These are phyloP conservation scores for Stegodyphus dumicola DNA, from an alignment of 1,140 invertebrate species.

Conservation along the genomic window DNA sequence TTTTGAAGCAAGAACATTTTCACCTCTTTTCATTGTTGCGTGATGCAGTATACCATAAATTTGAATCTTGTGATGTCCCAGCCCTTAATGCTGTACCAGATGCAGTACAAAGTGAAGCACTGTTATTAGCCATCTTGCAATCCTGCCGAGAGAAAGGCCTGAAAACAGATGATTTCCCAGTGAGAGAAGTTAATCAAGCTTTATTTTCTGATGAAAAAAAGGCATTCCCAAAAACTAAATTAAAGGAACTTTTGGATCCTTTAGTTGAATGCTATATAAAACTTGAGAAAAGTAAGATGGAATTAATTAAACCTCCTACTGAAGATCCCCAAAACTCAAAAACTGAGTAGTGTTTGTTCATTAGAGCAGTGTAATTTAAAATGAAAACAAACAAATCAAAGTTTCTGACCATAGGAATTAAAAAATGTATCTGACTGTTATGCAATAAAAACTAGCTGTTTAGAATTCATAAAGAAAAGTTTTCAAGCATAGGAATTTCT, in stretches of 20 bases:
- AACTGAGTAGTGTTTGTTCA: not conserved
- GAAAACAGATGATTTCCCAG: slow-evolving; percentile 32
- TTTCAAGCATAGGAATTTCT: too few species aligned
- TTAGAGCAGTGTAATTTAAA: not conserved
- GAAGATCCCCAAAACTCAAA: not conserved
- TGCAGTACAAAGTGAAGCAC: slow-evolving; percentile 36
- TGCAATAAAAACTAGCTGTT: slow-evolving; percentile 72
- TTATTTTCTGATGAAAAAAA: not conserved
- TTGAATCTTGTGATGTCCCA: slow-evolving; percentile 32
- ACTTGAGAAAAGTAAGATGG: slow-evolving; percentile 21
- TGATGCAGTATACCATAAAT: slow-evolving; percentile 25
- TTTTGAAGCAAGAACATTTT: slow-evolving; percentile 31
- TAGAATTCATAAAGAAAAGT: too few species aligned
- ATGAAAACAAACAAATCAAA: too few species aligned
- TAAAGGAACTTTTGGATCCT: slow-evolving; percentile 34
- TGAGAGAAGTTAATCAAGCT: not conserved
- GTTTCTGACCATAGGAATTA: too few species aligned
- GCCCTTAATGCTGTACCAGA: slow-evolving; percentile 9
- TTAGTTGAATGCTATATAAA: slow-evolving; percentile 36
- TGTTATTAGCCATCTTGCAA: slow-evolving; percentile 47
- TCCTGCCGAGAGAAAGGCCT: slow-evolving; percentile 47
- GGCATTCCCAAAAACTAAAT: slow-evolving; percentile 10
- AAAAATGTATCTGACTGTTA: too few species aligned
- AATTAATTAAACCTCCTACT: slow-evolving; percentile 3
- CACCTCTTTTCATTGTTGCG: slow-evolving; percentile 32